phyloP scores from a whole-genome alignment of 2,113 vertebrate species.

The Archocentrus centrarchus region DNA sequence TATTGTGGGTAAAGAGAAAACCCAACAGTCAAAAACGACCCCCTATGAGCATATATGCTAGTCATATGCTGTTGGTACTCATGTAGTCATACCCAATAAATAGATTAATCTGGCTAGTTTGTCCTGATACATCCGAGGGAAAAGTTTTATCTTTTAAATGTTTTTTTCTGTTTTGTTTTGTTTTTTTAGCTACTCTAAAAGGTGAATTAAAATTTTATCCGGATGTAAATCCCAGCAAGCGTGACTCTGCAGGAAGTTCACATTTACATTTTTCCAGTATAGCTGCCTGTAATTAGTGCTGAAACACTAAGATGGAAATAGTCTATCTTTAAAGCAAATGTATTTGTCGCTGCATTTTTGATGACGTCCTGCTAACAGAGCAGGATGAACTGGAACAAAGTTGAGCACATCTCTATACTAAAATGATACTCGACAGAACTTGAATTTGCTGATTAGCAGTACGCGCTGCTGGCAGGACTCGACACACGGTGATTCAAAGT shows the following conservation, averaged over 20 bases:
- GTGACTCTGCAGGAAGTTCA: no score
- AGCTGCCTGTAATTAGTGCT: no score
- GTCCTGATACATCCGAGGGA: not conserved
- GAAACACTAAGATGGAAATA: no score
- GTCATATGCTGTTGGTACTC: not conserved
- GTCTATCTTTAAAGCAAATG: not conserved
- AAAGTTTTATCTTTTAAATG: not conserved
- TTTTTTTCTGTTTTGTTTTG: not conserved
- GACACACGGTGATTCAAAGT: not conserved
- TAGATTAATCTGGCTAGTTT: not conserved
- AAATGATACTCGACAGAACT: not conserved
- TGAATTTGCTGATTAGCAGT: not conserved
- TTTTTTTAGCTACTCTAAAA: no score
- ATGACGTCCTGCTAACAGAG: no score
- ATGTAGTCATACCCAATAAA: not conserved
- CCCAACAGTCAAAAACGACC: no score
- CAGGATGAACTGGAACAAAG: no score
- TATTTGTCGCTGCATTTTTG: not conserved
- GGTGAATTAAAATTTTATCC: no score
- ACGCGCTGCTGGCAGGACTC: slow-evolving; percentile 7
- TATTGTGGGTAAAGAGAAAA: no score
- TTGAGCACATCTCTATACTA: not conserved
- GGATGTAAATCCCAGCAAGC: no score
- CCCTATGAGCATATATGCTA: not conserved
- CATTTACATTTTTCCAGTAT: no score